A percentile compares a stretch with the other conserved stretches of the same genome.
phyloP scores from a whole-genome alignment of 2,113 vertebrate genomes.

The Arothron firmamentum region DNA sequence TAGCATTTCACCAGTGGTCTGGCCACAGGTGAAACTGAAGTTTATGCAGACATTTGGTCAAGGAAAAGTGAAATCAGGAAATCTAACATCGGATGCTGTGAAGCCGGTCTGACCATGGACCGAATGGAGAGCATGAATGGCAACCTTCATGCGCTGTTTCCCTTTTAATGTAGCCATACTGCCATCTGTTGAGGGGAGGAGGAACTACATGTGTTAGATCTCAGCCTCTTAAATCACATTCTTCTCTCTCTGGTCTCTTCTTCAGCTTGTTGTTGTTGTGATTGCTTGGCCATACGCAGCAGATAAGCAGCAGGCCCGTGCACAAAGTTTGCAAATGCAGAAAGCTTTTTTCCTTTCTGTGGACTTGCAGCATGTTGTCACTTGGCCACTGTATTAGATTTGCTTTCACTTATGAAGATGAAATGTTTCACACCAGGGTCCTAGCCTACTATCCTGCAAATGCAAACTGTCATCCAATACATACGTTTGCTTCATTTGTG shows the following conservation, averaged over 20 bases:
- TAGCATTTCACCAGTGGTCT: not conserved
- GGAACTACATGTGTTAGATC: conserved; percentile 62
- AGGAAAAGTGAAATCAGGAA: conserved; percentile 2
- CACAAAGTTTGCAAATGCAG: not conserved
- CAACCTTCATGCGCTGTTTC: not conserved
- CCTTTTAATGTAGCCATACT: conserved; percentile 84
- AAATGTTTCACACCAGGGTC: conserved; percentile 31
- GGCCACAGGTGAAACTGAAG: not conserved
- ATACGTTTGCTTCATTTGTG: conserved; percentile 15
- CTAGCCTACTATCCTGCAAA: conserved; percentile 18
- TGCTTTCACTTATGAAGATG: conserved; percentile 32
- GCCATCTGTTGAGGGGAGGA: conserved; percentile 84
- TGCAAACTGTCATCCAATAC: conserved; percentile 5
- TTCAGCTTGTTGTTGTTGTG: conserved; percentile 13
- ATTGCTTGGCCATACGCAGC: conserved; percentile 28
- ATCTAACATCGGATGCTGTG: conserved; percentile 17
- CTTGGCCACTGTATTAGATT: conserved; percentile 39
- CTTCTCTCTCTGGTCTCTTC: conserved; percentile 19
- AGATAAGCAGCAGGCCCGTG: not conserved
- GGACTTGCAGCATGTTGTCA: conserved; percentile 39
- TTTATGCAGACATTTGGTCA: not conserved
- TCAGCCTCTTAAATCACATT: conserved; percentile 9
- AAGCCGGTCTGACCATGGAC: conserved; percentile 12
- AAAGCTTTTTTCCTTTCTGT: conserved; percentile 15
- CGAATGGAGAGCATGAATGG: conserved; percentile 15